Evolutionary conservation across 2,797 vertebrate genomes (phyloP).

Genomic region (Corythornis leucogaster): DNA sequence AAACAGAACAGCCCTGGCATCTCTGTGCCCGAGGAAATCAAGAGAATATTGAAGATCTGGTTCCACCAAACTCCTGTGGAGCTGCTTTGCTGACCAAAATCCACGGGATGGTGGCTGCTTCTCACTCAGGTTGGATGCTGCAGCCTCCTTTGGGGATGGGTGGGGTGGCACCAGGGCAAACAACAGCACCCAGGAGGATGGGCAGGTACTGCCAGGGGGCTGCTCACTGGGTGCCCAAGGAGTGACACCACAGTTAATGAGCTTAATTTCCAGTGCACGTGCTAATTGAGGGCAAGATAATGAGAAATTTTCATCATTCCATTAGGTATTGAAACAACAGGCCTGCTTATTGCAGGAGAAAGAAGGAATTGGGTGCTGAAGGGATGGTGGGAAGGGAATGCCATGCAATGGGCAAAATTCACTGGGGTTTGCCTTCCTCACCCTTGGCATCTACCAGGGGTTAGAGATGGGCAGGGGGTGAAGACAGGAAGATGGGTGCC

Average conservation of each 20-base stretch:
- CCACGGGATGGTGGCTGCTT: too few relatives aligned
- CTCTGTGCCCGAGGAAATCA: background rate
- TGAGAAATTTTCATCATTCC: background rate
- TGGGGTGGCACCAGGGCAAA: too few relatives aligned
- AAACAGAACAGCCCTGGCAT: background rate
- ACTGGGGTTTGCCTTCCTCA: accelerated
- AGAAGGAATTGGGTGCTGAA: background rate
- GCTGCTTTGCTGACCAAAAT: too few relatives aligned
- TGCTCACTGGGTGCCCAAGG: too few relatives aligned
- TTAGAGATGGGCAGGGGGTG: background rate
- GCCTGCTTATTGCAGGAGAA: too few relatives aligned
- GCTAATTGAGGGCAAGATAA: background rate
- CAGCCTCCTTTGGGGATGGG: too few relatives aligned
- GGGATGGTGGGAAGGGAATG: background rate
- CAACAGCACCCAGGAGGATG: background rate
- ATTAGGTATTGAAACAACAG: too few relatives aligned
- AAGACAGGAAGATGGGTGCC: background rate
- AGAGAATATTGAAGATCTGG: accelerated
- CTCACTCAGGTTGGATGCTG: too few relatives aligned
- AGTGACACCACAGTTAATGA: background rate
- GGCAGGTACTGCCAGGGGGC: background rate
- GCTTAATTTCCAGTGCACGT: background rate
- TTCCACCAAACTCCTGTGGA: background rate
- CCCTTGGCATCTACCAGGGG: accelerated
- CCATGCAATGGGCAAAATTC: too few relatives aligned